phyloP scores from a whole-genome alignment of 1,140 invertebrate species.

The Mylabris phalerata region DNA sequence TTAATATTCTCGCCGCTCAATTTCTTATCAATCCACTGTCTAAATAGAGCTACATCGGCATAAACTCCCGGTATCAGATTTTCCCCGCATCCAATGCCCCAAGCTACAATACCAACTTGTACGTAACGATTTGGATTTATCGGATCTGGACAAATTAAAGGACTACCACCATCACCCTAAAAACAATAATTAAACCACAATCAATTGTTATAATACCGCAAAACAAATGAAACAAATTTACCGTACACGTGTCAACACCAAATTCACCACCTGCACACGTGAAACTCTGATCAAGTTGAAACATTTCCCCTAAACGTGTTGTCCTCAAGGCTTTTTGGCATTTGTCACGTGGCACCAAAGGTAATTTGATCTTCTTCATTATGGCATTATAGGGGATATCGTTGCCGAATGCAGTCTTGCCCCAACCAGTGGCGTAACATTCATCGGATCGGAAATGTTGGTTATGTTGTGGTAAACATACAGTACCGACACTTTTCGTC shows the following conservation, averaged over 20 bases:
- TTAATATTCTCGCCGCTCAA: conserved; percentile 44
- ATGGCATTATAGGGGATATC: conserved; percentile 42
- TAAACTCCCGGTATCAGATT: conserved; percentile 62
- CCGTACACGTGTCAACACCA: conserved; percentile 60
- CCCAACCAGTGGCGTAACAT: conserved; percentile 53
- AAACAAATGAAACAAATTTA: conserved; percentile 24
- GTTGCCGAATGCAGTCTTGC: conserved; percentile 49
- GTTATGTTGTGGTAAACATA: conserved; percentile 54
- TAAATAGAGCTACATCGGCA: conserved; percentile 51
- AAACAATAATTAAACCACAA: too few species aligned
- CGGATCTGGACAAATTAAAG: conserved; percentile 44
- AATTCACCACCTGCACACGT: conserved; percentile 47
- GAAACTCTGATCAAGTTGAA: conserved; percentile 44
- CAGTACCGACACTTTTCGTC: conserved; percentile 58
- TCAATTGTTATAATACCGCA: not conserved
- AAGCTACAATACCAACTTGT: conserved; percentile 54
- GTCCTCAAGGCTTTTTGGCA: conserved; percentile 40
- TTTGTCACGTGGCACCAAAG: conserved; percentile 30
- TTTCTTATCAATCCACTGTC: conserved; percentile 55
- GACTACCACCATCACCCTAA: conserved; percentile 53
- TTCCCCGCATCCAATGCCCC: conserved; percentile 52
- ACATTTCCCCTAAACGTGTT: conserved; percentile 41
- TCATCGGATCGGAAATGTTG: conserved; percentile 34
- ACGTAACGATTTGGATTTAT: conserved; percentile 41
- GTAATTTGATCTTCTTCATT: conserved; percentile 44